These are phyloP conservation scores for Elgonia sp. DNA, from an alignment of 2,888 invertebrate species.

Conservation along the genomic window DNA sequence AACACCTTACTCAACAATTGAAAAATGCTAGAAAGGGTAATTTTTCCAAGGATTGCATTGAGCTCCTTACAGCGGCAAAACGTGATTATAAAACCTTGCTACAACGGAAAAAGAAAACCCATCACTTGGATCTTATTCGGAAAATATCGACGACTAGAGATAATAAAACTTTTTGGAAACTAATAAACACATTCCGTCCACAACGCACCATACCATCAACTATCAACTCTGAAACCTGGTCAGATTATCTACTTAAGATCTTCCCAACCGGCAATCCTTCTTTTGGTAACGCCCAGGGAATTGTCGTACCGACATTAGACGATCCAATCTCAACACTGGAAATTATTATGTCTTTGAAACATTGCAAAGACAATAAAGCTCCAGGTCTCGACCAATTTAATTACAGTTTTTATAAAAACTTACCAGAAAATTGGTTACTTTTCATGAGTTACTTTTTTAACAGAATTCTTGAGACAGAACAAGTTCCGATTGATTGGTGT, in stretches of 20 bases:
- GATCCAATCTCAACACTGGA: neutral
- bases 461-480: neutral
- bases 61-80: too few species aligned
- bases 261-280: neutral
- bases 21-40: neutral
- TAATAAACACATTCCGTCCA: neutral
- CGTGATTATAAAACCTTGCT: too few species aligned
- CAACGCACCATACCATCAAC: neutral
- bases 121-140: too few species aligned
- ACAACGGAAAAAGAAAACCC: too few species aligned
- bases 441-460: neutral
- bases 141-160: too few species aligned
- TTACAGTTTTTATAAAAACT: neutral
- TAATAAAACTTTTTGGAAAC: neutral
- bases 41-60: neutral
- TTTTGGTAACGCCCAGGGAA: neutral
- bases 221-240: neutral
- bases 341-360: neutral
- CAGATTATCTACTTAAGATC: neutral
- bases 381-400: neutral
- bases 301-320: neutral
- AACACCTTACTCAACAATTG: neutral
- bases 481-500: neutral
- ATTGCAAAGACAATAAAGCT: neutral
- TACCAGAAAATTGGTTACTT: neutral